Evolutionary conservation across 35 echinoderm and acorn worm species (phyloP), one percentile per base, ranked within the genome.

Genomic region (Apostichopus californicus): DNA sequence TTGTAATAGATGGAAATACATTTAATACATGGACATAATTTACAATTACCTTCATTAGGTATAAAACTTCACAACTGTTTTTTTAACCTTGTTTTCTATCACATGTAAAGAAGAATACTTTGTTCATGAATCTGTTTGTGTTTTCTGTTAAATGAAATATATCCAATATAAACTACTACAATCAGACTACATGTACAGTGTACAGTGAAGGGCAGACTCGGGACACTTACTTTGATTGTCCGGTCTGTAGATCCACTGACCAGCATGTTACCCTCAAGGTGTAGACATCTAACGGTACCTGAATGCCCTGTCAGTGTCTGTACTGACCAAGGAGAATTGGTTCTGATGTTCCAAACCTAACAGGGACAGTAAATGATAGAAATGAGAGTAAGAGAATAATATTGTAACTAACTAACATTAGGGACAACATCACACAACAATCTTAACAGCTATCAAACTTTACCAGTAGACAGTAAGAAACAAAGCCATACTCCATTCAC

Each of bases 321-420:
- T 21, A 98, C 96, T 60, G 94, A 98, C 96, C 96, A 98, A 17
- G 96, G 96, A 15, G 96, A 95, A 77, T 98, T 98, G 68, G 96
- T 98, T 64, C 96, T 89, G 53, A 98, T 98, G 65, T 98, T 98
- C 96, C 96, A 98, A 9, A 98, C 96, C 96, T 98, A n/a, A 1
- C 3, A 46, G 34, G 34, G 2, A 46, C 34, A 46, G 1, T 46
- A 46, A 46, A 46, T 79, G 18, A 73, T 0, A 3, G 34, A 46
- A 46, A 75, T 14, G 14, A 75, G 14, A 75, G 71, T 14, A 4
- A 75, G 14, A 75, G 71, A 75, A 75, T 0, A 0, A 75, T 75
- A 75, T 17, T 75, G 71, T 75, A 46, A 46, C 34, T 46, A 46
- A 46, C n/a, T n/a, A n/a, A n/a, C 1, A 34, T 34, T 1, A 34